Percentiles rank a stretch among this genome's conserved stretches.
These are phyloP conservation scores for Arion vulgaris DNA, from an alignment of 1,140 invertebrate genomes.

Conservation along the genomic window DNA sequence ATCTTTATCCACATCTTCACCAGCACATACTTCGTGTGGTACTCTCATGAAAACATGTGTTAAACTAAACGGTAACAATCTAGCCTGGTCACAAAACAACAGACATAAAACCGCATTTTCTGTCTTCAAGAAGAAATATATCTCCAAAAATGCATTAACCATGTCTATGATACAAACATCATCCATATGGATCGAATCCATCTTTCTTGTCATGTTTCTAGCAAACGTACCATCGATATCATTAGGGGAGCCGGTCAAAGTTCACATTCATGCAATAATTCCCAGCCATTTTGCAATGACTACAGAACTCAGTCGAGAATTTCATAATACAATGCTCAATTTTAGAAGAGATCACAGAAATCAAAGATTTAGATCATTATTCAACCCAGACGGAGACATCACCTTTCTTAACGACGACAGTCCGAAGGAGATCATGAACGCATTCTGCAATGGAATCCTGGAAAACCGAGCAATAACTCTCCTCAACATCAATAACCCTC, in stretches of 20 bases:
- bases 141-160: too few species aligned
- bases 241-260: neutral
- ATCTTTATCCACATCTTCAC: too few species aligned
- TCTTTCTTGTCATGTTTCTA: neutral
- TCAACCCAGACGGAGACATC: neutral
- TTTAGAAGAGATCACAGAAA: neutral
- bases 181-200: neutral
- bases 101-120: too few species aligned
- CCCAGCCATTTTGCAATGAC: neutral
- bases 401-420: constrained; percentile 20
- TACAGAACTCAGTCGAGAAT: neutral
- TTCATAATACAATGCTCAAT: neutral
- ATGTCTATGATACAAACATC: neutral
- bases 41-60: too few species aligned
- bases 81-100: too few species aligned
- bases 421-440: constrained; percentile 45
- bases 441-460: constrained; percentile 45
- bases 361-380: neutral
- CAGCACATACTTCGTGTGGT: too few species aligned
- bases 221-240: neutral
- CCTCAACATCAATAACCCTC: constrained; percentile 50
- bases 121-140: too few species aligned
- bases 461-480: constrained; percentile 40
- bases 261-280: neutral
- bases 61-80: too few species aligned